phyloP scores from a whole-genome alignment of 2,888 invertebrate genomes.

The Notodromas monacha region DNA sequence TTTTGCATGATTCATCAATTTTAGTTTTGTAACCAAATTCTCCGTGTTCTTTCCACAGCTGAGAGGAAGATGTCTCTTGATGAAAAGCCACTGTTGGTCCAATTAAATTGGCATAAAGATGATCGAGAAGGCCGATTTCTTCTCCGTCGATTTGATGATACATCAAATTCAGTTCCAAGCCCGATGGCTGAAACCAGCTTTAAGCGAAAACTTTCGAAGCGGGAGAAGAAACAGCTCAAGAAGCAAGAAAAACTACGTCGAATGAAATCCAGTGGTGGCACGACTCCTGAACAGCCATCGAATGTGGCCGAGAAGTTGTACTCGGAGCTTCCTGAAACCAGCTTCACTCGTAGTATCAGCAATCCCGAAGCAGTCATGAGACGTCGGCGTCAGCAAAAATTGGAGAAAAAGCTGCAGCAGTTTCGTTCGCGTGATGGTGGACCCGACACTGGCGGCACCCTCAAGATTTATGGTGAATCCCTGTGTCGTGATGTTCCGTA shows the following conservation, averaged over 20 bases:
- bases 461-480: constrained; percentile 84
- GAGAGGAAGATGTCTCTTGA: constrained; percentile 61
- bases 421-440: constrained; percentile 81
- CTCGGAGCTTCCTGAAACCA: constrained; percentile 82
- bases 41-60: constrained; percentile 24
- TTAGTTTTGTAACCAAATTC: no score
- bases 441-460: constrained; percentile 62
- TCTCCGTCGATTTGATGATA: constrained; percentile 54
- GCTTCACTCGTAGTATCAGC: constrained; percentile 91
- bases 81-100: constrained; percentile 80
- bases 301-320: constrained; percentile 62
- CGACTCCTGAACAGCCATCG: no score
- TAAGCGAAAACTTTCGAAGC: constrained; percentile 69
- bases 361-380: constrained; percentile 99
- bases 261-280: constrained; percentile 18
- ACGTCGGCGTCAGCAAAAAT: constrained; percentile 69
- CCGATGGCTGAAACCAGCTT: no score
- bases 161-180: no score
- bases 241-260: constrained; percentile 62
- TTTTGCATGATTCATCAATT: no score
- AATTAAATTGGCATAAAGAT: constrained; percentile 95
- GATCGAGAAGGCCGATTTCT: constrained; percentile 90
- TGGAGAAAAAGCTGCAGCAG: constrained; percentile 80
- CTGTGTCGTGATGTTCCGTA: constrained; percentile 88
- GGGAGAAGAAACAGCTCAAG: constrained; percentile 88